Percentiles rank a stretch among this genome's conserved stretches.
phyloP scores from a whole-genome alignment of 2,113 vertebrate species.

The Cavia aperea region DNA sequence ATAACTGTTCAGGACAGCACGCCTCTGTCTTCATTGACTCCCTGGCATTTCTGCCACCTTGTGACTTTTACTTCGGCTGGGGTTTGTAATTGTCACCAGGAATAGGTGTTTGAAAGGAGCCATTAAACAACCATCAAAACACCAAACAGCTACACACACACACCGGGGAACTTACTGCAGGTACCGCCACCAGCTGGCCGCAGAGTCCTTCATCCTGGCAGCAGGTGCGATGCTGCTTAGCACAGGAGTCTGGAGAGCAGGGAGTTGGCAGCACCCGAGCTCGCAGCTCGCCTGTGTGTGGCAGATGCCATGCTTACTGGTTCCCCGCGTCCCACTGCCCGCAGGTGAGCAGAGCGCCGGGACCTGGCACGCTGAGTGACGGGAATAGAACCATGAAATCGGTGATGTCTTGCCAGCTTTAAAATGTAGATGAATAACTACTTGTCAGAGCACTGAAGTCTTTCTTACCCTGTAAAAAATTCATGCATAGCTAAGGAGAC shows the following conservation, averaged over 20 bases:
- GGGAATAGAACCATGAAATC: slow-evolving; percentile 55
- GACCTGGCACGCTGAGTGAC: slow-evolving; percentile 41
- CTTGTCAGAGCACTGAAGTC: slow-evolving; percentile 45
- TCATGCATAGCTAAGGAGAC: slow-evolving; percentile 52
- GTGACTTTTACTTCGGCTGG: background rate
- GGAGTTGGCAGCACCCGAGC: background rate
- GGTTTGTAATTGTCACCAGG: slow-evolving; percentile 31
- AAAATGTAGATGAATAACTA: slow-evolving; percentile 59
- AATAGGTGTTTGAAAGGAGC: slow-evolving; percentile 49
- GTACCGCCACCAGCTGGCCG: background rate
- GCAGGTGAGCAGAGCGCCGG: background rate
- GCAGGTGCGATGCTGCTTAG: background rate
- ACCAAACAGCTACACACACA: slow-evolving; percentile 6
- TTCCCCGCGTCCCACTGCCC: slow-evolving; percentile 49
- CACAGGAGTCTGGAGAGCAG: background rate
- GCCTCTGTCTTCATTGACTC: background rate
- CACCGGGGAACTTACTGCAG: background rate
- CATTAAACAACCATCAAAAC: slow-evolving; percentile 46
- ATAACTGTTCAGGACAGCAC: background rate
- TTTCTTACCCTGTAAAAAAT: slow-evolving; percentile 58
- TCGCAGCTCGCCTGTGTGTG: background rate
- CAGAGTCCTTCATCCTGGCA: background rate
- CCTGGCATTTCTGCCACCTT: background rate
- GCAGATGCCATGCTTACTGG: background rate
- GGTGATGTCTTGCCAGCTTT: slow-evolving; percentile 57